These are phyloP conservation scores for Progne subis DNA, from an alignment of 2,113 vertebrate species.

Conservation along the genomic window DNA sequence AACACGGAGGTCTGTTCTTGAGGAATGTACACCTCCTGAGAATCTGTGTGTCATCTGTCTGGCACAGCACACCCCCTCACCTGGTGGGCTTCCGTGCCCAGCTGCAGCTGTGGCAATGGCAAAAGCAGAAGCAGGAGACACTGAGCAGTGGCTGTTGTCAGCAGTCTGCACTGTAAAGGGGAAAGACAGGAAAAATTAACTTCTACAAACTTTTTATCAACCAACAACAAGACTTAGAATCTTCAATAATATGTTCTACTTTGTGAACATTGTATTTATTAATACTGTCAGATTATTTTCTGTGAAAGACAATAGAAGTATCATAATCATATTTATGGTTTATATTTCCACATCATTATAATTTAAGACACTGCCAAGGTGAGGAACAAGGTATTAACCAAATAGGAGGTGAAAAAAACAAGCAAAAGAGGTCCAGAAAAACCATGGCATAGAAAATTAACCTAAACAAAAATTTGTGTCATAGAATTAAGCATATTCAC, in stretches of 20 bases:
- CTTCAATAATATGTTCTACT: not conserved
- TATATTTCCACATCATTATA: not conserved
- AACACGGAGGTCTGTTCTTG: not conserved
- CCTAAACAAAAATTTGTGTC: not conserved
- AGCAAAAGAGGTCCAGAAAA: not conserved
- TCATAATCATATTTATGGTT: not conserved
- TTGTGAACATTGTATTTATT: not conserved
- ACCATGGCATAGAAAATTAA: not conserved
- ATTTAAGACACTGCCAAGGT: not conserved
- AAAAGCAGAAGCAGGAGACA: slow-evolving; percentile 96
- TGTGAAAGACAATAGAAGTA: not conserved
- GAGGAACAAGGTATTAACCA: not conserved
- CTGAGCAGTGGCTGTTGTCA: slow-evolving; percentile 88
- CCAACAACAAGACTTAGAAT: not conserved
- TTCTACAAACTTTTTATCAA: not conserved
- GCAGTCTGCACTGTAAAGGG: slow-evolving; percentile 82
- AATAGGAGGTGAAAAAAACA: rapidly evolving
- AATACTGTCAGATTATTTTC: not conserved
- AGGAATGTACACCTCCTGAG: not conserved
- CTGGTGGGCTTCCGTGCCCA: slow-evolving; percentile 90
- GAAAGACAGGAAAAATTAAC: not conserved
- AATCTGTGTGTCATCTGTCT: not conserved
- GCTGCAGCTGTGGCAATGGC: slow-evolving; percentile 97
- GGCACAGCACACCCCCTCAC: slow-evolving; percentile 64
- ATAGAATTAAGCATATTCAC: not conserved